Percentiles rank a stretch among this genome's conserved stretches.
phyloP scores from a whole-genome alignment of 2,797 vertebrate species.

The Clamator glandarius region DNA sequence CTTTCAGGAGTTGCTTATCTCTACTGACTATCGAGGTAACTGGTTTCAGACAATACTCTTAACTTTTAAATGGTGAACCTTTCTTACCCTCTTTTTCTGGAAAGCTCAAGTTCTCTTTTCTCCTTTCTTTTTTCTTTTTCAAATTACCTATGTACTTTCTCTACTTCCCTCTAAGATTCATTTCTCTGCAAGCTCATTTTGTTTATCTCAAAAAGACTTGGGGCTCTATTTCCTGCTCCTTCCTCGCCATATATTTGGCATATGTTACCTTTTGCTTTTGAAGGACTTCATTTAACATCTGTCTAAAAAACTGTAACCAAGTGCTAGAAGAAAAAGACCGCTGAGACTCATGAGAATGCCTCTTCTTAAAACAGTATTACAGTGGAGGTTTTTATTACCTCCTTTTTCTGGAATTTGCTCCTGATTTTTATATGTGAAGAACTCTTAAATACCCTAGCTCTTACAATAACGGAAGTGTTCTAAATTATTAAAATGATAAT shows the following conservation, averaged over 20 bases:
- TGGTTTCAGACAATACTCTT: not conserved
- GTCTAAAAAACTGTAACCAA: conserved; percentile 5
- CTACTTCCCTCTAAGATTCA: not conserved
- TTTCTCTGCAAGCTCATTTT: not conserved
- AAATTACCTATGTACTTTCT: not conserved
- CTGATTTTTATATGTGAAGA: not conserved
- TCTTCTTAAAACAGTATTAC: not conserved
- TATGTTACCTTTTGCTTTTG: not conserved
- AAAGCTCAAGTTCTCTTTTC: not conserved
- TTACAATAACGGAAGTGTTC: not conserved
- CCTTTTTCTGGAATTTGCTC: not conserved
- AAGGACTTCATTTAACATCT: not conserved
- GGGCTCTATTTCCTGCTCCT: not conserved
- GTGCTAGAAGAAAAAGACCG: not conserved
- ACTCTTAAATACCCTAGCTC: not conserved
- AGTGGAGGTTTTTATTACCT: not conserved
- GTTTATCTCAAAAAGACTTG: not conserved
- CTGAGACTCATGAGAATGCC: not conserved
- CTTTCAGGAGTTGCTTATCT: not conserved
- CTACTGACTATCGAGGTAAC: not conserved
- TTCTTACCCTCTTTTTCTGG: not conserved
- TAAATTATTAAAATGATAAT: not conserved
- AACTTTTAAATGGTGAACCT: not conserved
- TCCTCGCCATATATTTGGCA: not conserved
- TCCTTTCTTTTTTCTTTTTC: not conserved